Percentiles rank a stretch among this genome's conserved stretches.
phyloP scores from a whole-genome alignment of 1,140 invertebrate species.

The Archivesica marissinica region DNA sequence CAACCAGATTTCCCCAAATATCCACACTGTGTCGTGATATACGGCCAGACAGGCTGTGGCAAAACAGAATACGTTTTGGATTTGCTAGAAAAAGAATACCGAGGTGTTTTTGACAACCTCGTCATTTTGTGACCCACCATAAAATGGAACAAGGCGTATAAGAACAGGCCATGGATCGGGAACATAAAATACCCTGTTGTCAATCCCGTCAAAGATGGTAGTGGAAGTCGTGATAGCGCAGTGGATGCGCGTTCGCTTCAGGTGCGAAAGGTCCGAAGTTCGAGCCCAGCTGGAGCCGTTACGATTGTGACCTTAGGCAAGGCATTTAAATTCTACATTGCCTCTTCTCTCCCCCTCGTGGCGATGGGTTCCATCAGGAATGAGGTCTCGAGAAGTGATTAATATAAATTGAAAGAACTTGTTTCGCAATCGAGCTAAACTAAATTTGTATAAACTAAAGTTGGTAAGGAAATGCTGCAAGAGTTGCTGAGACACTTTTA shows the following conservation, averaged over 20 bases:
- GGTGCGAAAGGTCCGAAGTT: too few relatives aligned
- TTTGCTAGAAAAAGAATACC: neutral
- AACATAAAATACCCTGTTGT: neutral
- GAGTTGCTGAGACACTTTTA: slow-evolving; percentile 45
- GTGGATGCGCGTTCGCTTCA: too few relatives aligned
- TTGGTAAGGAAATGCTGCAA: slow-evolving; percentile 22
- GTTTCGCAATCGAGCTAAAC: neutral
- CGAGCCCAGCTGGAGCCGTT: too few relatives aligned
- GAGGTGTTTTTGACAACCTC: neutral
- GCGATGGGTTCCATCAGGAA: too few relatives aligned
- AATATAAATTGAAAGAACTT: too few relatives aligned
- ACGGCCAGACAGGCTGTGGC: neutral
- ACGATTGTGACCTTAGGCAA: too few relatives aligned
- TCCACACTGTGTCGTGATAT: neutral
- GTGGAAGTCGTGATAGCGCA: too few relatives aligned
- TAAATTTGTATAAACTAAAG: neutral
- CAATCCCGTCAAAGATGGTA: too few relatives aligned
- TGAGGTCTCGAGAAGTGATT: too few relatives aligned
- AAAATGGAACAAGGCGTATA: slow-evolving; percentile 30
- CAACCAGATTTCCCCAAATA: neutral
- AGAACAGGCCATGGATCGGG: slow-evolving; percentile 11
- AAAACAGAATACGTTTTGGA: neutral
- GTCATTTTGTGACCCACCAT: slow-evolving; percentile 29
- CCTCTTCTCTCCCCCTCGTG: too few relatives aligned
- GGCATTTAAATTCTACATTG: too few relatives aligned